These are phyloP conservation scores for Agrochola circellaris DNA, from an alignment of 2,888 invertebrate species.

Conservation along the genomic window DNA sequence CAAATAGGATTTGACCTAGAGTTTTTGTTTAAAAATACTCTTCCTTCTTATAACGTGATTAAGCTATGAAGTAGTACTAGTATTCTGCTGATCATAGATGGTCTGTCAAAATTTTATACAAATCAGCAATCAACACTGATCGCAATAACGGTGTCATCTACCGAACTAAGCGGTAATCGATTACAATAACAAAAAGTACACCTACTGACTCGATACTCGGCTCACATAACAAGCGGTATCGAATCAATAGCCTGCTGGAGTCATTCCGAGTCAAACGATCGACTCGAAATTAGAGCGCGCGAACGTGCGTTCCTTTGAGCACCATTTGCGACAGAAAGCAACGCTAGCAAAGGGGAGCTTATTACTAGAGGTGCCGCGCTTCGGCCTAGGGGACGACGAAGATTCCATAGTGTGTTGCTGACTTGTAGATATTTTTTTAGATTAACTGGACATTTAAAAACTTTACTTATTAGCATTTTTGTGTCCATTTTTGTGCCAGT, in stretches of 20 bases:
- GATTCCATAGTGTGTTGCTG: slow-evolving; percentile 3
- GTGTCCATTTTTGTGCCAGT: neutral
- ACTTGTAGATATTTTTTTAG: neutral
- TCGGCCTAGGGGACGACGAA: slow-evolving; percentile 46
- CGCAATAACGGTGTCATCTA: slow-evolving; percentile 10
- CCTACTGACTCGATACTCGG: slow-evolving; percentile 37
- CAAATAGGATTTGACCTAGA: too few species aligned
- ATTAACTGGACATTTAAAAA: neutral
- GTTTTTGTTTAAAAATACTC: too few species aligned
- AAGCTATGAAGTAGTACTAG: too few species aligned
- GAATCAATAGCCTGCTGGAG: slow-evolving; percentile 70
- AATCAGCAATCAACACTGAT: slow-evolving; percentile 3
- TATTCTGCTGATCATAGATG: too few species aligned
- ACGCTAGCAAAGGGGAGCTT: slow-evolving; percentile 81
- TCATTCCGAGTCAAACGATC: slow-evolving; percentile 71
- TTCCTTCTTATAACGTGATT: too few species aligned
- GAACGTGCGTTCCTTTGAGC: slow-evolving; percentile 86
- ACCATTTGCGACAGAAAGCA: slow-evolving; percentile 81
- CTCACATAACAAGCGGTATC: slow-evolving; percentile 67
- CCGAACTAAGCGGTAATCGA: slow-evolving; percentile 39
- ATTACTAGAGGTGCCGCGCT: slow-evolving; percentile 66
- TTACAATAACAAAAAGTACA: slow-evolving; percentile 49
- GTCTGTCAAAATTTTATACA: neutral
- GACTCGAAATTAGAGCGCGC: slow-evolving; percentile 84
- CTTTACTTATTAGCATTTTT: neutral